Evolutionary conservation across 2,888 invertebrate species (phyloP), one percentile per base, ranked within the genome.

Genomic region (Sinhomidia bicolor): DNA sequence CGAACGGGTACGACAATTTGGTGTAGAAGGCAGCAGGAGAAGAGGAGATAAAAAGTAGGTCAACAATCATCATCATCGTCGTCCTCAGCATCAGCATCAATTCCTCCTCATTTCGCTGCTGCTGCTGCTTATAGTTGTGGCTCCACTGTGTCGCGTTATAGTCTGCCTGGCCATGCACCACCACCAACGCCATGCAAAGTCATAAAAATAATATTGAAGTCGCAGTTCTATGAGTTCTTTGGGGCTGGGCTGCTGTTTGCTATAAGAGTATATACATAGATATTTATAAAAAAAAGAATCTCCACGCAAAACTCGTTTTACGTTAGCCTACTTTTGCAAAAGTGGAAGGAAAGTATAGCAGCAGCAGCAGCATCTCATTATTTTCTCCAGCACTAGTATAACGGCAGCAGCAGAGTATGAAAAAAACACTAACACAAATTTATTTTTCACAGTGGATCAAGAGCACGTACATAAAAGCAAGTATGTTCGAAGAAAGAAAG

Each of bases 11-110:
- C n/a, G n/a, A n/a, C n/a, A n/a, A n/a, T n/a, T n/a, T n/a, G 10
- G 12, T 41, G 10, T 23, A 74, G 44, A 20, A 71, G 65, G n/a
- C n/a, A n/a, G 17, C 23, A 60, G 68, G 44, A 44, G 71, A 20
- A 71, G 41, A 44, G 74, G 14, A 47, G 74, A 20, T 26, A 20
- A 47, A 54, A 78, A 78, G 78, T 78, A 57, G 78, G 78, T 78
- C 78, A 51, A 23, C 74, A n/a, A 47, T 26, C 65, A 65, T 32
- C 65, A 65, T n/a, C 65, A 65, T 65, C 74, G 14, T 47, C 74
- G 23, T 71, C 71, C 23, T 23, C 20, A 41, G 10, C 71, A 10
- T 71, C 68, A 71, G 36, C 74, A 74, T 74, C 74, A 74, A 74
- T 47, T 74, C 74, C 74, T 74, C 47, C 47, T 44, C 47, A 51